phyloP scores from a whole-genome alignment of 2,797 vertebrate species.

The Craterocephalus amniculus region DNA sequence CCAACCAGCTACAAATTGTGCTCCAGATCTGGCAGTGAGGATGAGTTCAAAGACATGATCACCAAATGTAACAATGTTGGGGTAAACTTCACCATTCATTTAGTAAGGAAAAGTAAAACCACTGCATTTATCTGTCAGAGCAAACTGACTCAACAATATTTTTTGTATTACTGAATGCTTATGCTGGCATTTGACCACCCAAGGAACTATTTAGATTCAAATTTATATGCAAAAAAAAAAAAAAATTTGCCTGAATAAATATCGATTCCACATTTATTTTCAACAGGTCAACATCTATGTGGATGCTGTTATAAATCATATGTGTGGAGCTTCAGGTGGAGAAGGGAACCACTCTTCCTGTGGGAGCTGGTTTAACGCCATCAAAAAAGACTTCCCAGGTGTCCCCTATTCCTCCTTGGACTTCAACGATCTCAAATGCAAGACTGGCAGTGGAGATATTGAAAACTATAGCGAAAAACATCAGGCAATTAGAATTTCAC shows the following conservation, averaged over 20 bases:
- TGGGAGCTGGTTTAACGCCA: constrained; percentile 88
- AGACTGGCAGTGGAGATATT: constrained; percentile 83
- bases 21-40: constrained; percentile 90
- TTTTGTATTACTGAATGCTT: not conserved
- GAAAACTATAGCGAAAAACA: constrained; percentile 86
- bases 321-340: constrained; percentile 84
- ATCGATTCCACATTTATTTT: constrained; percentile 8
- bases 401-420: constrained; percentile 86
- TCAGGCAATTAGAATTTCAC: constrained; percentile 80
- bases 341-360: constrained; percentile 87
- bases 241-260: not conserved
- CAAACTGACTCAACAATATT: not conserved
- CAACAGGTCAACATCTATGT: constrained; percentile 91
- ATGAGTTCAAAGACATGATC: constrained; percentile 92
- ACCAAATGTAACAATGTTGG: constrained; percentile 93
- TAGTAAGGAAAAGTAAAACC: not conserved
- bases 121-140: not conserved
- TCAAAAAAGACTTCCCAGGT: constrained; percentile 83
- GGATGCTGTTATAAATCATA: constrained; percentile 93
- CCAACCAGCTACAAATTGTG: constrained; percentile 93
- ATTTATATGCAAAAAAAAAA: not conserved
- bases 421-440: constrained; percentile 92
- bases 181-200: not conserved
- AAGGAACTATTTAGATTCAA: not conserved
- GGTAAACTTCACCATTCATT: constrained; percentile 75